Evolutionary conservation across 1,140 invertebrate species (phyloP).

Genomic region (Pogonomyrmex californicus): DNA sequence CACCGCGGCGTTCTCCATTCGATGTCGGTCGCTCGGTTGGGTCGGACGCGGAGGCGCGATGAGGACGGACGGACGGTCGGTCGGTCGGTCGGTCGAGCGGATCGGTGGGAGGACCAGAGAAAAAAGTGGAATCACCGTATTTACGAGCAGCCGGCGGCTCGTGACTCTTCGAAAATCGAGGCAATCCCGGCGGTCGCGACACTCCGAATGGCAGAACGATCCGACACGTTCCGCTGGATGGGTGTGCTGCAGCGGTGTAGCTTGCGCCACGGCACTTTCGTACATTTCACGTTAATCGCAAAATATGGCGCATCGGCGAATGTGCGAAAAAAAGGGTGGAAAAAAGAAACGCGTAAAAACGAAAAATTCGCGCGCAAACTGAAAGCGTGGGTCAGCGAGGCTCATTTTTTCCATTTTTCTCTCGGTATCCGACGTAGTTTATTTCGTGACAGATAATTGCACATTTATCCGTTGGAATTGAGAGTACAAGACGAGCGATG

Average conservation of each 20-base stretch:
- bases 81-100: background rate
- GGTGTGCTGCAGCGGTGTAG: conserved; percentile 57
- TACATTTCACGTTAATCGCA: conserved; percentile 60
- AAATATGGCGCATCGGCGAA: conserved; percentile 26
- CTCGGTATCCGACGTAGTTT: background rate
- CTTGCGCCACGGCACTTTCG: conserved; percentile 66
- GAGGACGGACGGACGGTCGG: conserved; percentile 7
- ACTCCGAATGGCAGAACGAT: conserved; percentile 46
- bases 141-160: conserved; percentile 66
- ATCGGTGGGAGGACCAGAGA: background rate
- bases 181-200: conserved; percentile 59
- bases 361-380: conserved; percentile 33
- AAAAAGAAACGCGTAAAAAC: background rate
- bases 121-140: conserved; percentile 67
- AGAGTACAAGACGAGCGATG: background rate
- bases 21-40: conserved; percentile 39
- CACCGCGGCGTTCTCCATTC: conserved; percentile 29
- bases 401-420: background rate
- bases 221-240: conserved; percentile 44
- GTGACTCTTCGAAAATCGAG: conserved; percentile 76
- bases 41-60: background rate
- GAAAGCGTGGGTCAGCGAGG: conserved; percentile 18
- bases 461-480: background rate
- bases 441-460: background rate
- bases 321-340: background rate